A percentile compares a stretch with the other conserved stretches of the same genome.
phyloP scores from a whole-genome alignment of 1,140 invertebrate genomes.

The Pinna nobilis region DNA sequence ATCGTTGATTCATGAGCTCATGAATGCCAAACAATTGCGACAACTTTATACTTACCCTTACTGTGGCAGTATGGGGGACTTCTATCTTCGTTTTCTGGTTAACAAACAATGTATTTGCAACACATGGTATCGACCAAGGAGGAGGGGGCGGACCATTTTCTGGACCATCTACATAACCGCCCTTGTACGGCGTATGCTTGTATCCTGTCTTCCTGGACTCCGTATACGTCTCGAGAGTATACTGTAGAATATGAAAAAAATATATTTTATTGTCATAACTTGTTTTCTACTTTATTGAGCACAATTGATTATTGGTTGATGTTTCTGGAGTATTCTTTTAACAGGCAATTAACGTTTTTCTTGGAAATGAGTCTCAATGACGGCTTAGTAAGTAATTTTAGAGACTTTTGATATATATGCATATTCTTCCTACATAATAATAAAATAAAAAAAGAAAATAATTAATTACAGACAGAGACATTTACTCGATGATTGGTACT shows the following conservation, averaged over 20 bases:
- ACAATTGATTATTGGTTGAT: no score
- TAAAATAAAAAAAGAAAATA: no score
- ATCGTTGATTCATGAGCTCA: no score
- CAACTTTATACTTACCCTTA: slow-evolving; percentile 52
- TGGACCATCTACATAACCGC: slow-evolving; percentile 57
- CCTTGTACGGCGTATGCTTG: slow-evolving; percentile 51
- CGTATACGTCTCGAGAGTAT: slow-evolving; percentile 62
- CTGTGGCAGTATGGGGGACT: slow-evolving; percentile 60
- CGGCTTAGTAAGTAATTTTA: neutral
- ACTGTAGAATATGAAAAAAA: slow-evolving; percentile 44
- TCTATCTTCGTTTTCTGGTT: slow-evolving; percentile 51
- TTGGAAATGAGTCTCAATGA: neutral
- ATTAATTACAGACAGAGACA: no score
- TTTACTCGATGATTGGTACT: no score
- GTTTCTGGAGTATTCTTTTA: neutral
- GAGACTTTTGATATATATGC: no score
- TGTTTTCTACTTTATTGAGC: neutral
- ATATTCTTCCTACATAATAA: no score
- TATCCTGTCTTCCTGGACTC: slow-evolving; percentile 53
- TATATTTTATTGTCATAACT: neutral
- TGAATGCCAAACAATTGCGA: no score
- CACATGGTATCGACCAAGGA: slow-evolving; percentile 54
- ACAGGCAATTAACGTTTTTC: neutral
- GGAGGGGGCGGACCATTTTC: slow-evolving; percentile 55
- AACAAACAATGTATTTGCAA: slow-evolving; percentile 50